Evolutionary conservation across 2,113 vertebrate species (phyloP), one percentile per base, ranked within the genome.

Genomic region (Hiodon alosoides): DNA sequence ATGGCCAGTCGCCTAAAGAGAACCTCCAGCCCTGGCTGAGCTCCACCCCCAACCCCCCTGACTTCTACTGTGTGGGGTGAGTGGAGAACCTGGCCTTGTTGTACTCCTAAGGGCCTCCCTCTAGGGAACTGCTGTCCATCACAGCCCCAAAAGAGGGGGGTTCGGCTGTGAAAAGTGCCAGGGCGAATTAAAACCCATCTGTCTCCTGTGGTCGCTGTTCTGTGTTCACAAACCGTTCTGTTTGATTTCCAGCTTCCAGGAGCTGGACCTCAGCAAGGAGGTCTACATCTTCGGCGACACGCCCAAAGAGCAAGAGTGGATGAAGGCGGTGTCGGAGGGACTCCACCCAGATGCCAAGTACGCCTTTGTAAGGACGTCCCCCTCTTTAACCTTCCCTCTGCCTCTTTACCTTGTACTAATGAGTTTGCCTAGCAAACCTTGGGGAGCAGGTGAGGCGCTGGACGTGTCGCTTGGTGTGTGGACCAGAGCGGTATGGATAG

Each of bases 211-310:
- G 54, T 8, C 55, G 11, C 13, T 11, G 31, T 51, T 31, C 3
- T n/a, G 1, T 3, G 10, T 50, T 3, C 9, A 3, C 9, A 59
- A 11, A 9, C 51, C 81, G 85, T 81, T 85, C 77, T 83, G 1
- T 77, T 76, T 14, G 69, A 31, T 59, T 47, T 17, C 68, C 68
- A 99, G 97, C 69, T 99, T 99, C 83, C 97, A 99, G 90, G 97
- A 98, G 80, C 93, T 99, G 48, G 97, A 99, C 85, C 92, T 99
- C 79, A 99, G 95, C 84, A 98, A 97, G 84, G 97, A 99, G 87
- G 95, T 95, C 68, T 98, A 98, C 85, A 93, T 99, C 85, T 99
- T 98, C 86, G 94, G 92, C 69, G 97, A 99, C 82, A 98, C 97
- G 0, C 95, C 96, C 3, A 98, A 93, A 82, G 97, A 99, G 76